These are phyloP conservation scores for Pachyseris speciosa DNA, from an alignment of 64 coral and sea anemone genomes.

Conservation along the genomic window DNA sequence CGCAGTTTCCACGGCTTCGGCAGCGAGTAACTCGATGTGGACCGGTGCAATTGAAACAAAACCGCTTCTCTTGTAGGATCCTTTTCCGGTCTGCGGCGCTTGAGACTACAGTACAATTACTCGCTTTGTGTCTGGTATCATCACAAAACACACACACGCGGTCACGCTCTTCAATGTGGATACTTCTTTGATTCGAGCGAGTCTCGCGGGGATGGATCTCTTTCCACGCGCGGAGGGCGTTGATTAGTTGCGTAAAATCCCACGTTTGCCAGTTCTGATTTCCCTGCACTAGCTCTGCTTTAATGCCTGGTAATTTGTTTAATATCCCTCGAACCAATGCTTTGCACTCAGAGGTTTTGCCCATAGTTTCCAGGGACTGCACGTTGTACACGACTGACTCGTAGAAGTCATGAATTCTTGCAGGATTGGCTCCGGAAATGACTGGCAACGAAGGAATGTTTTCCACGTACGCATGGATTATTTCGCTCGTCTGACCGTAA, in stretches of 20 bases:
- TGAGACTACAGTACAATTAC: no score
- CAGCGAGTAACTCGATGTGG: no score
- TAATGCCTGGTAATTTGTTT: background rate
- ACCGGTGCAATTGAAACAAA: no score
- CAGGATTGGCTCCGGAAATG: background rate
- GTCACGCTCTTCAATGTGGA: no score
- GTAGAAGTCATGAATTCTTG: conserved; percentile 28
- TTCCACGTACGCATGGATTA: conserved; percentile 11
- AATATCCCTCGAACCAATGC: background rate
- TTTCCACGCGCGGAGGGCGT: background rate
- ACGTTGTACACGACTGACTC: conserved; percentile 51
- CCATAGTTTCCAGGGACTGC: background rate
- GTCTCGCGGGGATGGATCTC: background rate
- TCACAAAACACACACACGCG: background rate
- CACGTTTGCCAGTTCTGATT: background rate
- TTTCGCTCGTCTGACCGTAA: conserved; percentile 11
- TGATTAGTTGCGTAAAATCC: background rate
- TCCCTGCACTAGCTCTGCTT: background rate
- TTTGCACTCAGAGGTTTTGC: background rate
- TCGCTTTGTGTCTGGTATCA: background rate
- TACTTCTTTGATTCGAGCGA: no score
- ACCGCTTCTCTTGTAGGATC: background rate
- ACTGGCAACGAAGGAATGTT: conserved; percentile 36
- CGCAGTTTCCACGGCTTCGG: no score
- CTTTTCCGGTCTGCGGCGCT: no score